Base-by-base conservation (phyloP, 2,113 vertebrate species). In the Apodemus speciosus region DNA sequence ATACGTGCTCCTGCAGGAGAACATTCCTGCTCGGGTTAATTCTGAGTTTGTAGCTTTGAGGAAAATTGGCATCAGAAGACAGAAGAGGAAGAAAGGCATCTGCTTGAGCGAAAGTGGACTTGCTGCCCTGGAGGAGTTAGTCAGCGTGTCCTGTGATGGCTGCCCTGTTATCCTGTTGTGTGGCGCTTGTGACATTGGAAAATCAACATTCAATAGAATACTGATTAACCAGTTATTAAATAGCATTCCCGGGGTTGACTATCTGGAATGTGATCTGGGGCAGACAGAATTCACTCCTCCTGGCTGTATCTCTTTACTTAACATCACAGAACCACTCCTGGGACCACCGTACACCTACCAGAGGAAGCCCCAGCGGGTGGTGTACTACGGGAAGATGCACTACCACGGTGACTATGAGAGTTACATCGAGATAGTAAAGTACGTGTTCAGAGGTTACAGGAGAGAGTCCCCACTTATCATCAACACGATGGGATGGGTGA, bases 401-500 rank as follows among this genome's bases (percentile, higher is more conserved):
- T 99, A 99, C 43, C 98, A 99, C 66, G 94, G 98, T 4, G 98
- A 99, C 97, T 97, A 98, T 0, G 99, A 99, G 68, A 98, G 98
- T 15, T 99, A 99, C 95, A 92, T 99, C 8, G 99, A 99, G 16
- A 98, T 98, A 0, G 97, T 99, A 13, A 99, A 99, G 95, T 98
- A 98, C 0, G 98, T 99, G 73, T 99, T 99, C 97, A 97, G 97
- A 3, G 96, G 97, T 88, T 98, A 98, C 93, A 99, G 96, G 97
- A 98, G 98, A 96, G 99, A 99, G 79, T 97, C 97, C 6, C 99
- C 99, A 0, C 92, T 99, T 21, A 43, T 99, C 18, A 96, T 99
- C 98, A 99, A 99, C 97, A 99, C 99, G 1, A 99, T 99, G 99
- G 99, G 99, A 97, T 99, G 99, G 99, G 98, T 99, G 95, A 98